These are phyloP conservation scores for Caenorhabditis sinica DNA, from an alignment of 2,888 invertebrate species.

Conservation along the genomic window DNA sequence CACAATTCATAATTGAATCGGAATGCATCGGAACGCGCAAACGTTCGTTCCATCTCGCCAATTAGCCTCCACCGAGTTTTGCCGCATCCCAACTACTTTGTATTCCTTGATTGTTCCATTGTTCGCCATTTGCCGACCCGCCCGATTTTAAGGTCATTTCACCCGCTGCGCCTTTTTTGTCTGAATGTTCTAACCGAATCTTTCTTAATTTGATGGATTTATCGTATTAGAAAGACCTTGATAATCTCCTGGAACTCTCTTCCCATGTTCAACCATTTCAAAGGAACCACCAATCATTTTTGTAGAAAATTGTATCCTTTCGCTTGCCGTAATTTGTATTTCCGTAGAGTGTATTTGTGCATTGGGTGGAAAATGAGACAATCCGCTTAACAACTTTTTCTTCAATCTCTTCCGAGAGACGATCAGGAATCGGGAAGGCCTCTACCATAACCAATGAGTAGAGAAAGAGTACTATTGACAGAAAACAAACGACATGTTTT, in stretches of 20 bases:
- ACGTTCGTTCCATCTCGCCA: constrained; percentile 51
- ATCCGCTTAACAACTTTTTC: constrained; percentile 58
- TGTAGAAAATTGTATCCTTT: not conserved
- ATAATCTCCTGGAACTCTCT: not conserved
- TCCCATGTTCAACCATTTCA: not conserved
- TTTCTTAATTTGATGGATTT: constrained; percentile 42
- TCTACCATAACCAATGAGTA: constrained; percentile 1
- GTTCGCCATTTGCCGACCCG: constrained; percentile 49
- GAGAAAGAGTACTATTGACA: constrained; percentile 19
- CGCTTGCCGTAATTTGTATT: constrained; percentile 22
- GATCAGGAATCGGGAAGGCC: constrained; percentile 32
- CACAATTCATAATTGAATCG: constrained; percentile 59
- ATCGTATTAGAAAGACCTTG: constrained; percentile 41
- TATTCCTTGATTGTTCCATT: constrained; percentile 58
- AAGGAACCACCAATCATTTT: not conserved
- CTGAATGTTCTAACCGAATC: constrained; percentile 19
- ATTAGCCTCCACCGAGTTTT: constrained; percentile 53
- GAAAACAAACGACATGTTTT: constrained; percentile 49
- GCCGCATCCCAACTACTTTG: constrained; percentile 53
- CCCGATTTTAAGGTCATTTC: constrained; percentile 49
- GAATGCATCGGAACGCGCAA: constrained; percentile 42
- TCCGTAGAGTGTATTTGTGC: constrained; percentile 38
- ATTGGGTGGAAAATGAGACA: constrained; percentile 32
- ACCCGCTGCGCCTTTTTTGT: constrained; percentile 45
- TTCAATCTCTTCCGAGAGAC: constrained; percentile 19